Conservation (phyloP, 2,113 vertebrate genomes). For the Xiphias gladius region DNA sequence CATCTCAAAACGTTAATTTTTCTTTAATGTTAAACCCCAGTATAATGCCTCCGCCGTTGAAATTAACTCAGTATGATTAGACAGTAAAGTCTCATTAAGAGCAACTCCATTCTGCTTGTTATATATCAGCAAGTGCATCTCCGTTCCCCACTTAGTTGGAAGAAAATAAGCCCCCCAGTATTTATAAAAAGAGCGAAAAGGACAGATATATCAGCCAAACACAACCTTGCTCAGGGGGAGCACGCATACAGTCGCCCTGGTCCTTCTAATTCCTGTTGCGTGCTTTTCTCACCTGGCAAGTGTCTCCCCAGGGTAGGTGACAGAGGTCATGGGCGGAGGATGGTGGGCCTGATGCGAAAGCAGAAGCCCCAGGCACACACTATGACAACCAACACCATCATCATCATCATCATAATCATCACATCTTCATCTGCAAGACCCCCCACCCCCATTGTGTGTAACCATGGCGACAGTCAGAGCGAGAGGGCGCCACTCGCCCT, state of each 20-base stretch:
- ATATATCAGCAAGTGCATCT: background rate
- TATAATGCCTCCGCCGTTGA: background rate
- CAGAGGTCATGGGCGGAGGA: constrained; percentile 58
- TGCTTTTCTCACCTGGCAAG: constrained; percentile 77
- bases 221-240: constrained; percentile 76
- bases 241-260: constrained; percentile 36
- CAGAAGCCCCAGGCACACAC: constrained; percentile 31
- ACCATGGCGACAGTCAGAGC: constrained; percentile 56
- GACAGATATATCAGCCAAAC: constrained; percentile 46
- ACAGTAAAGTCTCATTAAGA: constrained; percentile 18
- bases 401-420: constrained; percentile 56
- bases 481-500: background rate
- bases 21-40: background rate
- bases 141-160: background rate
- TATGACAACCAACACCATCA: constrained; percentile 47
- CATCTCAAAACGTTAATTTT: background rate
- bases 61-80: constrained; percentile 9
- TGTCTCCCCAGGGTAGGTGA: constrained; percentile 70
- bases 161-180: constrained; percentile 30
- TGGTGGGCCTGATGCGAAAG: constrained; percentile 52
- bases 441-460: constrained; percentile 36
- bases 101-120: background rate
- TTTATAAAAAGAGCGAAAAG: constrained; percentile 40
- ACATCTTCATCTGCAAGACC: constrained; percentile 63
- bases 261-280: constrained; percentile 51